Percentiles rank a stretch among this genome's conserved stretches.
These are phyloP conservation scores for Podabrus alpinus DNA, from an alignment of 2,888 invertebrate genomes.

Conservation along the genomic window DNA sequence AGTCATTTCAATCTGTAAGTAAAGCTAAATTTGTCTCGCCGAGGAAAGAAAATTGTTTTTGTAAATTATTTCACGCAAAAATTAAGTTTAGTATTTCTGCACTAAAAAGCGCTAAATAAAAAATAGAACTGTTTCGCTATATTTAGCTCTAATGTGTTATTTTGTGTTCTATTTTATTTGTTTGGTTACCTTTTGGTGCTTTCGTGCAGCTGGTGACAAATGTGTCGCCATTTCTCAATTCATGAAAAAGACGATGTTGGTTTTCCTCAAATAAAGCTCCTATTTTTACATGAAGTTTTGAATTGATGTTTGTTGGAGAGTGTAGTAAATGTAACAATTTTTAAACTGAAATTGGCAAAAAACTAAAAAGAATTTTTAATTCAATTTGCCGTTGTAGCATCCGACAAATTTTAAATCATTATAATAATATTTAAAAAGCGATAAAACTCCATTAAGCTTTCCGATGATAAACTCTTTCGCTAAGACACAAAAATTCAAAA, in stretches of 20 bases:
- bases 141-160: constrained; percentile 16
- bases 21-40: too few species aligned
- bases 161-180: constrained; percentile 23
- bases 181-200: constrained; percentile 32
- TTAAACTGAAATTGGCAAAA: neutral
- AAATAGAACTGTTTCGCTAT: constrained; percentile 4
- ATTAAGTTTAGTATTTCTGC: neutral
- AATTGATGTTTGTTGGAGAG: constrained; percentile 25
- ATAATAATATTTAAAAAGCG: constrained; percentile 1
- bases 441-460: constrained; percentile 17
- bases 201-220: constrained; percentile 37
- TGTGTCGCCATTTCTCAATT: constrained; percentile 30
- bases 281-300: constrained; percentile 37
- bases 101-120: neutral
- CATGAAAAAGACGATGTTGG: constrained; percentile 35
- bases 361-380: neutral
- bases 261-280: constrained; percentile 37
- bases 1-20: too few species aligned
- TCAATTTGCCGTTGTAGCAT: neutral
- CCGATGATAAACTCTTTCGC: constrained; percentile 5
- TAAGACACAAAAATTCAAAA: constrained; percentile 5
- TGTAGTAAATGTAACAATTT: neutral
- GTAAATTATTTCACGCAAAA: neutral
- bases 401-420: neutral
- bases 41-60: too few species aligned